Evolutionary conservation across 2,797 vertebrate genomes (phyloP).

Genomic region (Pseudomugil gertrudae): DNA sequence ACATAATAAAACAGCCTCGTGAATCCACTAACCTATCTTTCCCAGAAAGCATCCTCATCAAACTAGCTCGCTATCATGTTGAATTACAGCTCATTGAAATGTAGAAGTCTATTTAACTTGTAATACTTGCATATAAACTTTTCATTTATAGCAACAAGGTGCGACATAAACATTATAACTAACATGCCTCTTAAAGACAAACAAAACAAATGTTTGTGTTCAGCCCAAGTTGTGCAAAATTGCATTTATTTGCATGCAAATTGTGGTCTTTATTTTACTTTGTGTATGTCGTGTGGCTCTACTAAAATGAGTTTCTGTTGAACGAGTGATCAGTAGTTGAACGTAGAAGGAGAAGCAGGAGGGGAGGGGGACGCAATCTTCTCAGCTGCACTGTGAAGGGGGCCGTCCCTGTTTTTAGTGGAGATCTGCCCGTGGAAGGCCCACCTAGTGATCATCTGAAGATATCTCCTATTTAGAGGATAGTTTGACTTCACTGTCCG

Average conservation of each 20-base stretch:
- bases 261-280: too few species aligned
- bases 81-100: too few species aligned
- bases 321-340: constrained; percentile 52
- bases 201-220: too few species aligned
- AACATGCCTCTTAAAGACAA: too few species aligned
- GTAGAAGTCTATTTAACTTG: too few species aligned
- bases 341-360: neutral
- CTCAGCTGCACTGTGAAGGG: constrained; percentile 70
- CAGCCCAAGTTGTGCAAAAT: too few species aligned
- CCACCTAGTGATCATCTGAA: constrained; percentile 77
- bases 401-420: constrained; percentile 80
- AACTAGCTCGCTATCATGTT: too few species aligned
- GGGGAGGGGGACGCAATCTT: constrained; percentile 66
- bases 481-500: constrained; percentile 68
- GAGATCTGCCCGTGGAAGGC: constrained; percentile 80
- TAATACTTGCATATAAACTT: too few species aligned
- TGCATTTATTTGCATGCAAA: too few species aligned
- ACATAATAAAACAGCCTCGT: neutral
- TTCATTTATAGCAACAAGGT: too few species aligned
- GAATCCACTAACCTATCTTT: constrained; percentile 24
- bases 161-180: too few species aligned
- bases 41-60: constrained; percentile 8
- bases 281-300: neutral
- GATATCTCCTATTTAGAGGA: constrained; percentile 71
- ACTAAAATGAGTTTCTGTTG: neutral